phyloP scores from a whole-genome alignment of 2,113 vertebrate genomes.

The Phyllostomus discolor region DNA sequence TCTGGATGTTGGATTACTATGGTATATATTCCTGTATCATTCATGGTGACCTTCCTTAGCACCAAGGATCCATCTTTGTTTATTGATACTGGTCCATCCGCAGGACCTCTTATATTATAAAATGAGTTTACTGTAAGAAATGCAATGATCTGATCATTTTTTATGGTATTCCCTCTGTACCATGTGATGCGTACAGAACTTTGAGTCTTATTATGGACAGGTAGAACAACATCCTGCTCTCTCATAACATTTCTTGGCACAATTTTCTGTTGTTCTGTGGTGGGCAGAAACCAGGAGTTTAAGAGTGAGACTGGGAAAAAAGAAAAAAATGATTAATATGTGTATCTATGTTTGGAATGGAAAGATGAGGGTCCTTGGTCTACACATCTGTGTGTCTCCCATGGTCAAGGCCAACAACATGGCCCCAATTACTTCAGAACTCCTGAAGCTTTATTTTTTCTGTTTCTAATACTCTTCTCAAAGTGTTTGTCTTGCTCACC shows the following conservation, averaged over 20 bases:
- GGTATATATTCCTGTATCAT: neutral
- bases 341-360: neutral
- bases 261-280: neutral
- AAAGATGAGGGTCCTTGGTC: neutral
- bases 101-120: too few species aligned
- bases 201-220: neutral
- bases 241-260: neutral
- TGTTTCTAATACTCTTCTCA: neutral
- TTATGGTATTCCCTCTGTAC: neutral
- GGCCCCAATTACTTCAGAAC: rapidly evolving
- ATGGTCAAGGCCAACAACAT: neutral
- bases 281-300: neutral
- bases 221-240: neutral
- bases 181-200: neutral
- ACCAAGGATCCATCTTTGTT: neutral
- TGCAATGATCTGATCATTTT: too few species aligned
- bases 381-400: neutral
- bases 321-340: neutral
- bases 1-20: rapidly evolving
- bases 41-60: too few species aligned
- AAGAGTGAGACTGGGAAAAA: neutral
- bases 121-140: too few species aligned
- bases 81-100: neutral
- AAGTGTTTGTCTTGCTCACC: rapidly evolving
- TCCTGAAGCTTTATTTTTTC: neutral